Base-by-base conservation (phyloP, 2,113 vertebrate genomes). In the Equus przewalskii region DNA sequence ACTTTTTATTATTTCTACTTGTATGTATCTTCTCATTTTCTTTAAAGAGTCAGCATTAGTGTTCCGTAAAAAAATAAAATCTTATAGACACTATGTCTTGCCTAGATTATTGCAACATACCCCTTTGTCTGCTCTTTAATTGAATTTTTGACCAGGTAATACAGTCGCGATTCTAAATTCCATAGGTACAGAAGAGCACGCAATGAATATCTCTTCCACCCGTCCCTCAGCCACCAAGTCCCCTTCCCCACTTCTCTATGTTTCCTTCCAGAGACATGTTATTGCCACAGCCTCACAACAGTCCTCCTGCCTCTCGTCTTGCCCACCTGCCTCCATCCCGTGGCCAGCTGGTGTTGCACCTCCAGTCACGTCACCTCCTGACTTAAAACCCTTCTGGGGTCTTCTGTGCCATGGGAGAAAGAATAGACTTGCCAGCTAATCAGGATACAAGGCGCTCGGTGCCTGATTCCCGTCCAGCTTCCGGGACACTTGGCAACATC, bases 1-100 rank as follows among this genome's bases (percentile, higher is more conserved):
- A 36, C 30, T 95, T 89, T 70, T 89, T 65, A 84, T 79, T 58
- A 72, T 54, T 91, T 51, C 16, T 89, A 87, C 11, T 81, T 69
- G 70, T 82, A 85, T 65, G n/a, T 28, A n/a, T 67, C 24, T 26
- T 93, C 56, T 83, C 56, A 56, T 88, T 92, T 76, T 81, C 64
- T 67, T 89, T 81, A 56, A 91, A 14, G 78, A 81, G 41, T 75
- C 81, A 80, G n/a, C 18, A 46, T 65, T 80, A 28, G 12, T 70
- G 70, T n/a, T 62, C 2, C 21, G 41, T 70, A 65, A 26, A 36
- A 79, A 89, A 73, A 41, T 67, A 33, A 65, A 36, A 26, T 28
- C 4, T 89, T 56, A 30, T 30, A 49, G 62, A 92, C 12, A 54
- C 7, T 49, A 46, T 11, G 7, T 49, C 26, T 65, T 62, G 60